Conservation (phyloP, 2,797 vertebrate genomes). For the Anguilla pacifica region DNA sequence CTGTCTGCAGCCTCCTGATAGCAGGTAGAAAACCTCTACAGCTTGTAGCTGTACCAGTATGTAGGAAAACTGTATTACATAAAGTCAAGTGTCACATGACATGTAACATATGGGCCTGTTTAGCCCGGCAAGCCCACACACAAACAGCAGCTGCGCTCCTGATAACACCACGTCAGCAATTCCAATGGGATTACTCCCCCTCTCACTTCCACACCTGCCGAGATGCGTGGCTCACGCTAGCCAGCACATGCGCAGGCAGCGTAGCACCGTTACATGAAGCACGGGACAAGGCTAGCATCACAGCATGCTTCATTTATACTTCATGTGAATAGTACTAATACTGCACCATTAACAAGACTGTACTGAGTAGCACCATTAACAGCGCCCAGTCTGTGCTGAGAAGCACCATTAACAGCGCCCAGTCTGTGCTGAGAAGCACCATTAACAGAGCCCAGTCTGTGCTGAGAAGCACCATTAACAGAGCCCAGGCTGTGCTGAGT, state of each 20-base stretch:
- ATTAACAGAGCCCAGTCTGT: too few species aligned
- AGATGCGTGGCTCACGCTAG: neutral
- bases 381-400: too few species aligned
- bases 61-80: neutral
- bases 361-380: too few species aligned
- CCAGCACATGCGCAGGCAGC: neutral
- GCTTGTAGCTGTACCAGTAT: neutral
- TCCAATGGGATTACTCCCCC: neutral
- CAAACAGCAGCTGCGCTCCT: neutral
- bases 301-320: too few species aligned
- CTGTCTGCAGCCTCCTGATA: neutral
- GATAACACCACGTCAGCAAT: neutral
- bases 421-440: too few species aligned
- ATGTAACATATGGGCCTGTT: slow-evolving; percentile 21
- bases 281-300: too few species aligned
- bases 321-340: too few species aligned
- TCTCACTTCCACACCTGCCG: neutral
- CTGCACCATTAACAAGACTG: too few species aligned
- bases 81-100: slow-evolving; percentile 21
- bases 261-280: too few species aligned
- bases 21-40: neutral
- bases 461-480: too few species aligned
- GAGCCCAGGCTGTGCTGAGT: too few species aligned
- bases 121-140: neutral
- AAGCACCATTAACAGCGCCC: too few species aligned